Conservation (phyloP, 64 coral and sea anemone genomes). For the Pocillopora verrucosa region DNA sequence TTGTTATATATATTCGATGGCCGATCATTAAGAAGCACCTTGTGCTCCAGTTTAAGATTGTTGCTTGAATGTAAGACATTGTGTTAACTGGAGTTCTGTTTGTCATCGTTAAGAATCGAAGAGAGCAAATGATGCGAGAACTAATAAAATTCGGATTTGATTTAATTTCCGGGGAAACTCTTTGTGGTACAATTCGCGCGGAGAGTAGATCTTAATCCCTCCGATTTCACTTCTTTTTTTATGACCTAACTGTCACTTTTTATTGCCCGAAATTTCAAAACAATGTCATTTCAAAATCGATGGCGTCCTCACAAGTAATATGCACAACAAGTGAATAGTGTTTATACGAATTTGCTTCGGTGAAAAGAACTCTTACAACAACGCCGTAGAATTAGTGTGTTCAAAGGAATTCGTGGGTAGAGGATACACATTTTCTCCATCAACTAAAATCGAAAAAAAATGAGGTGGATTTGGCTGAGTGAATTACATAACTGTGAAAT, state of each 20-base stretch:
- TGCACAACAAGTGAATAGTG: constrained; percentile 26
- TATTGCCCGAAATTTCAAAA: constrained; percentile 44
- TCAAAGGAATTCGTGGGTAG: not conserved
- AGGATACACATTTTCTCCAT: not conserved
- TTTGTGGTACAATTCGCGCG: constrained; percentile 24
- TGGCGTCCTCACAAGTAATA: constrained; percentile 21
- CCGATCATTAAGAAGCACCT: not conserved
- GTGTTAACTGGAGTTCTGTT: constrained; percentile 14
- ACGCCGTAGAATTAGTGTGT: not conserved
- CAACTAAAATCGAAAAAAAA: not conserved
- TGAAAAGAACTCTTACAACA: not conserved
- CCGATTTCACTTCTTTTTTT: constrained; percentile 36
- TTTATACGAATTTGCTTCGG: not conserved
- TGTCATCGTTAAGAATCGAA: not conserved
- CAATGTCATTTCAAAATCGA: constrained; percentile 25
- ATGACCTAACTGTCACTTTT: constrained; percentile 34
- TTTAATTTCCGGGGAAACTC: constrained; percentile 47
- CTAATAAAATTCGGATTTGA: constrained; percentile 58
- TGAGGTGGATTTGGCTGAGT: not conserved
- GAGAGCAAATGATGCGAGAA: constrained; percentile 22
- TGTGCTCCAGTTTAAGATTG: not conserved
- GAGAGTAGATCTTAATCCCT: constrained; percentile 23
- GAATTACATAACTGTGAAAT: not conserved
- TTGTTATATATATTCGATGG: not conserved
- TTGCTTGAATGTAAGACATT: not conserved